Conservation (phyloP, 2,888 invertebrate genomes). For the Drosophila pseudotalamancana region DNA sequence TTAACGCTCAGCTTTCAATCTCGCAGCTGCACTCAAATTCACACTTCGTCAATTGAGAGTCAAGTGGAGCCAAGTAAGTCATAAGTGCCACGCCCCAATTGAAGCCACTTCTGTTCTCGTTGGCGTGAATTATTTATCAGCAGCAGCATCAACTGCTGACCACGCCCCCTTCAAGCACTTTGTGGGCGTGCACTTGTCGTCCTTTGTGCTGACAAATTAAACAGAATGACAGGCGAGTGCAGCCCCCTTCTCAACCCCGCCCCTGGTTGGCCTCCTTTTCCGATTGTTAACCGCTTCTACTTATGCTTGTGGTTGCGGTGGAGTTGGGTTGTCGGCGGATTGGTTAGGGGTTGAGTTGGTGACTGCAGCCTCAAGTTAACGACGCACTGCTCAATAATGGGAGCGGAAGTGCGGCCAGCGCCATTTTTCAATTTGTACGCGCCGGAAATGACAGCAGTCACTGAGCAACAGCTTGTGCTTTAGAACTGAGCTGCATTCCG, state of each 20-base stretch:
- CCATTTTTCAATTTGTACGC: conserved; percentile 74
- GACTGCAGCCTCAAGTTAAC: conserved; percentile 58
- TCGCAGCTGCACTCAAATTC: conserved; percentile 47
- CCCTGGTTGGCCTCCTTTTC: not conserved
- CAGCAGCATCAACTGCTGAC: conserved; percentile 38
- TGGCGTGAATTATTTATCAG: conserved; percentile 42
- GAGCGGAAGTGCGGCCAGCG: conserved; percentile 68
- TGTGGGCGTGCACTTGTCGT: conserved; percentile 33
- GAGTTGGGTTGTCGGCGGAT: not conserved
- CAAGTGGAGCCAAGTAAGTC: conserved; percentile 34
- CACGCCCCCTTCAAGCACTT: conserved; percentile 36
- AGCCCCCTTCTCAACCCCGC: not conserved
- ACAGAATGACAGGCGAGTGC: conserved; percentile 51
- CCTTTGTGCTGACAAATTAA: conserved; percentile 67
- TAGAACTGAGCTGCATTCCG: conserved; percentile 10
- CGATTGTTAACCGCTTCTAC: conserved; percentile 24
- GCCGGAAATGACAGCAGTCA: conserved; percentile 66
- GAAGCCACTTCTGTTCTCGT: conserved; percentile 8
- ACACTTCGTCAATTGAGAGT: conserved; percentile 39
- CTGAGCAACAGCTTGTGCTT: conserved; percentile 27
- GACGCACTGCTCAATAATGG: conserved; percentile 64
- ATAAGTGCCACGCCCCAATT: conserved; percentile 31
- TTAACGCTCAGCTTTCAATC: conserved; percentile 57
- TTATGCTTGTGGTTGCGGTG: conserved; percentile 13
- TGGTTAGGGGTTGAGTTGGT: not conserved